phyloP scores from a whole-genome alignment of 2,113 vertebrate species.

The Phalacrocorax brasilianus region DNA sequence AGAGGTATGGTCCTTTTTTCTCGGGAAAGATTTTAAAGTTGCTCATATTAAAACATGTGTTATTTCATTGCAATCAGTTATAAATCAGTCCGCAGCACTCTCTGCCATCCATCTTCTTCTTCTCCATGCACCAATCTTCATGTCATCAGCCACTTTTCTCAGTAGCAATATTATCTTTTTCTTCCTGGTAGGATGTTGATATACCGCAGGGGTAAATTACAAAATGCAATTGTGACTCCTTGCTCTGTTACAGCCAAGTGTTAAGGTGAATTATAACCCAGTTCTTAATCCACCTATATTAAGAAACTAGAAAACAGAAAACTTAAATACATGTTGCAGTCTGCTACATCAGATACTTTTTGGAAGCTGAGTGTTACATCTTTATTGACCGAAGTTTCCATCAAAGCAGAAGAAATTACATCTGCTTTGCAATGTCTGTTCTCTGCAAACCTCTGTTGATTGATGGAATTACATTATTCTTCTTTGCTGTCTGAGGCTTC shows the following conservation, averaged over 20 bases:
- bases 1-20: not conserved
- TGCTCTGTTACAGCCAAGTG: not conserved
- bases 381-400: not conserved
- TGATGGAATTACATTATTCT: not conserved
- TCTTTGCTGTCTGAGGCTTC: not conserved
- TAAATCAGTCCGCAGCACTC: not conserved
- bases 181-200: not conserved
- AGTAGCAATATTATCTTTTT: not conserved
- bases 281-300: not conserved
- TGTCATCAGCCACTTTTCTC: not conserved
- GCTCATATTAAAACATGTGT: fast-evolving
- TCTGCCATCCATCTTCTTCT: not conserved
- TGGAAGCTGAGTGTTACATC: not conserved
- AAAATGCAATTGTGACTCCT: not conserved
- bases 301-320: not conserved
- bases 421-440: not conserved
- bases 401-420: not conserved
- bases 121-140: not conserved
- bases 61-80: not conserved
- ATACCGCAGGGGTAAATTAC: not conserved
- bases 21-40: not conserved
- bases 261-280: not conserved
- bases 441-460: not conserved
- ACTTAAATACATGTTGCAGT: not conserved
- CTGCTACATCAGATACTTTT: not conserved